A percentile compares a stretch with the other conserved stretches of the same genome.
phyloP scores from a whole-genome alignment of 2,888 invertebrate genomes.

The Eupithecia inturbata region DNA sequence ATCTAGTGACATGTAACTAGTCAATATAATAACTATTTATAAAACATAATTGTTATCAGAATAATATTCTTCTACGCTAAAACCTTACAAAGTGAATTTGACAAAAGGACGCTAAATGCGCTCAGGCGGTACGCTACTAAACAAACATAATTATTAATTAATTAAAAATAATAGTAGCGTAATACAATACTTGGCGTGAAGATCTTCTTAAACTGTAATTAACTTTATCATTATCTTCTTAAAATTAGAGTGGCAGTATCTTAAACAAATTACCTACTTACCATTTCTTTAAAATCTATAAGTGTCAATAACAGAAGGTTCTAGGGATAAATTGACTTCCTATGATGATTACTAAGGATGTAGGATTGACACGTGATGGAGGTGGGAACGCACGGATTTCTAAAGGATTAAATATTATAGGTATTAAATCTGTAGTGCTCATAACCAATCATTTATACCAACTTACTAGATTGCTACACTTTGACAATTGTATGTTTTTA shows the following conservation, averaged over 20 bases:
- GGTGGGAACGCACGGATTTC: constrained; percentile 33
- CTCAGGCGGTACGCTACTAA: constrained; percentile 61
- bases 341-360: constrained; percentile 23
- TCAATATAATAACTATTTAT: constrained; percentile 68
- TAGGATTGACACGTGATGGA: constrained; percentile 35
- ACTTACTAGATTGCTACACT: constrained; percentile 16
- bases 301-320: constrained; percentile 1
- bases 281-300: background rate
- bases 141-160: constrained; percentile 51
- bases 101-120: constrained; percentile 53
- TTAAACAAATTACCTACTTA: background rate
- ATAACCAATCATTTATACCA: constrained; percentile 5
- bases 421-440: constrained; percentile 32
- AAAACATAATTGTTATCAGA: constrained; percentile 75
- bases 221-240: constrained; percentile 14
- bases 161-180: constrained; percentile 38
- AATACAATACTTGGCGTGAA: constrained; percentile 6
- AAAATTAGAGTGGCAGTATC: constrained; percentile 5
- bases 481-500: background rate
- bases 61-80: constrained; percentile 82
- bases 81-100: constrained; percentile 73
- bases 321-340: background rate
- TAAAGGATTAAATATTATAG: constrained; percentile 27
- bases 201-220: constrained; percentile 12
- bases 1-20: constrained; percentile 71